Conservation (phyloP, 2,888 invertebrate species). For the Nomada fabriciana region DNA sequence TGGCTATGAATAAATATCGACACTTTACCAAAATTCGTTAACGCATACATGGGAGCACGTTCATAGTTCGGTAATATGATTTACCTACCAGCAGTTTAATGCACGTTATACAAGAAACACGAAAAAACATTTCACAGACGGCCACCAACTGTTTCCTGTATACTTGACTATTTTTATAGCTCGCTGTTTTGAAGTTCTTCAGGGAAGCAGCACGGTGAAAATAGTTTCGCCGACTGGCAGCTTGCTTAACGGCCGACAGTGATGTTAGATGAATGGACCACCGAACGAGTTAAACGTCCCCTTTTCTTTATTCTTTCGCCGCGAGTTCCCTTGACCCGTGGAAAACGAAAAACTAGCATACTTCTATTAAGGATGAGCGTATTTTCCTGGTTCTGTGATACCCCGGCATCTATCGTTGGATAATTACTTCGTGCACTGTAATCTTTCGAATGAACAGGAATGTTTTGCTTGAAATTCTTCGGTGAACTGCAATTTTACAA, state of each 20-base stretch:
- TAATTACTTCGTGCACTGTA: too few species aligned
- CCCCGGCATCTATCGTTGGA: too few species aligned
- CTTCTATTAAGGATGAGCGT: too few species aligned
- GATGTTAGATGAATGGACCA: slow-evolving; percentile 66
- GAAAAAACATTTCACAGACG: slow-evolving; percentile 33
- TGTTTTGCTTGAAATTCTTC: too few species aligned
- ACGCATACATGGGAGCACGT: not conserved
- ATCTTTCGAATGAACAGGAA: too few species aligned
- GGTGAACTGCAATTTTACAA: too few species aligned
- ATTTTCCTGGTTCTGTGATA: too few species aligned
- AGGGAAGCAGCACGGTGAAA: slow-evolving; percentile 50
- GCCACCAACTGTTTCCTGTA: slow-evolving; percentile 48
- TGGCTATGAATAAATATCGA: not conserved
- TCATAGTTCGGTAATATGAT: not conserved
- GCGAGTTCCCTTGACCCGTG: not conserved
- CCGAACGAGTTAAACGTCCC: slow-evolving; percentile 36
- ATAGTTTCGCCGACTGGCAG: slow-evolving; percentile 65
- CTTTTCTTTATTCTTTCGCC: slow-evolving; percentile 23
- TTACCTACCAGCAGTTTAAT: slow-evolving; percentile 1
- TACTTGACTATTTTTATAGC: slow-evolving; percentile 47
- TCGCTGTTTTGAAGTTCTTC: slow-evolving; percentile 40
- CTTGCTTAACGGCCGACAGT: slow-evolving; percentile 70
- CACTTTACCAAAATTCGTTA: not conserved
- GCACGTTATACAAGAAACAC: slow-evolving; percentile 25
- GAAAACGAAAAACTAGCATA: not conserved